Conservation (phyloP, 2,113 vertebrate species). For the Festucalex cinctus region DNA sequence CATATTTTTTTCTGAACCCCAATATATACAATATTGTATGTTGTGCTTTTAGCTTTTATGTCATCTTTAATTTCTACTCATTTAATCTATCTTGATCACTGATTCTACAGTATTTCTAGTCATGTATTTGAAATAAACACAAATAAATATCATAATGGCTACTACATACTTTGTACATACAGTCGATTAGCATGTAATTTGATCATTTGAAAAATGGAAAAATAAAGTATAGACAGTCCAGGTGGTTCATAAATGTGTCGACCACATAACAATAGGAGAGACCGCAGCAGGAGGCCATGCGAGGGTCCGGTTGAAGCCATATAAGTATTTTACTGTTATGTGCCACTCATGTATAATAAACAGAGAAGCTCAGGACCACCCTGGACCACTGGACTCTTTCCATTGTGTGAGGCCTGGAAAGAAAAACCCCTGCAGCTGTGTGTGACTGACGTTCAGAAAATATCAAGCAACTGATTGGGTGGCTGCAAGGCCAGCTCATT, state of each 20-base stretch:
- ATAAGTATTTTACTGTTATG: slow-evolving; percentile 18
- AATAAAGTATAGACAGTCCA: not conserved
- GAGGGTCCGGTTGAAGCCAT: slow-evolving; percentile 26
- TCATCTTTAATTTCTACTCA: too few species aligned
- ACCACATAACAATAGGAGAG: slow-evolving; percentile 29
- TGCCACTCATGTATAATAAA: slow-evolving; percentile 23
- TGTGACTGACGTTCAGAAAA: not conserved
- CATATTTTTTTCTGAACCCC: too few species aligned
- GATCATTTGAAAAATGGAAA: not conserved
- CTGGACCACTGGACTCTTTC: not conserved
- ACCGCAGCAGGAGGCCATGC: slow-evolving; percentile 6
- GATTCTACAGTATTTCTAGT: too few species aligned
- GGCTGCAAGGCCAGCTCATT: not conserved
- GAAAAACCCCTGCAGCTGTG: not conserved
- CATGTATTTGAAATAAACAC: not conserved
- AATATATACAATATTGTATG: too few species aligned
- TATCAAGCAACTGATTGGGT: not conserved
- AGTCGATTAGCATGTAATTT: not conserved
- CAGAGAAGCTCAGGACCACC: not conserved
- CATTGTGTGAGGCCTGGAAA: not conserved
- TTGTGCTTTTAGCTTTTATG: too few species aligned
- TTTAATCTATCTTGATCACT: too few species aligned
- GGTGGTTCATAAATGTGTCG: slow-evolving; percentile 12
- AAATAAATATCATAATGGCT: not conserved
- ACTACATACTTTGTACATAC: not conserved